Conservation (phyloP, 1,140 invertebrate genomes). For the Tribolium madens region DNA sequence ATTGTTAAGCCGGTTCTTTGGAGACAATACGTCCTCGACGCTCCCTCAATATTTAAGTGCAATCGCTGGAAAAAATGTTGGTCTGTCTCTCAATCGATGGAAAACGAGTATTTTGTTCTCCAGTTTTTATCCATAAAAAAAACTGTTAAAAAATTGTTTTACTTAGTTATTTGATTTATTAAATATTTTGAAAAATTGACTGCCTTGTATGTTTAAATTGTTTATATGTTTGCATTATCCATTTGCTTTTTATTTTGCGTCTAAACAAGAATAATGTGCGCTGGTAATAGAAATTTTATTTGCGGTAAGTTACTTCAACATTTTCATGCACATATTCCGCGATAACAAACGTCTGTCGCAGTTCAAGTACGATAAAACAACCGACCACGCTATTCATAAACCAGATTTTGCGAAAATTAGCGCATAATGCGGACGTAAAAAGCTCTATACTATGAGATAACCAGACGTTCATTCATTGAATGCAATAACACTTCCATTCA, state of each 20-base stretch:
- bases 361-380: slow-evolving; percentile 8
- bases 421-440: slow-evolving; percentile 15
- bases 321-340: background rate
- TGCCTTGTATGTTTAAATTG: background rate
- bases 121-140: too few relatives aligned
- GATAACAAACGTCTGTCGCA: slow-evolving; percentile 22
- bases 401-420: slow-evolving; percentile 12
- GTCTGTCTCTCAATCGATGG: too few relatives aligned
- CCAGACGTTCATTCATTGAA: background rate
- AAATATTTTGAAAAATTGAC: too few relatives aligned
- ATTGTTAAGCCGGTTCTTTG: background rate
- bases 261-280: background rate
- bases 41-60: too few relatives aligned
- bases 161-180: too few relatives aligned
- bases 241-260: background rate
- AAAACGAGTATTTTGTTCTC: too few relatives aligned
- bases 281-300: slow-evolving; percentile 16
- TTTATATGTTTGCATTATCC: background rate
- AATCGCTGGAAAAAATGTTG: too few relatives aligned
- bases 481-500: slow-evolving; percentile 12
- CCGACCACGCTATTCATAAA: slow-evolving; percentile 5
- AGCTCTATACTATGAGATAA: too few relatives aligned
- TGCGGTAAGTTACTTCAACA: background rate
- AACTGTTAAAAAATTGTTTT: too few relatives aligned
- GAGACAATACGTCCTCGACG: too few relatives aligned